Base-by-base conservation (phyloP, 2,113 vertebrate species). In the Sarotherodon lohbergeri region DNA sequence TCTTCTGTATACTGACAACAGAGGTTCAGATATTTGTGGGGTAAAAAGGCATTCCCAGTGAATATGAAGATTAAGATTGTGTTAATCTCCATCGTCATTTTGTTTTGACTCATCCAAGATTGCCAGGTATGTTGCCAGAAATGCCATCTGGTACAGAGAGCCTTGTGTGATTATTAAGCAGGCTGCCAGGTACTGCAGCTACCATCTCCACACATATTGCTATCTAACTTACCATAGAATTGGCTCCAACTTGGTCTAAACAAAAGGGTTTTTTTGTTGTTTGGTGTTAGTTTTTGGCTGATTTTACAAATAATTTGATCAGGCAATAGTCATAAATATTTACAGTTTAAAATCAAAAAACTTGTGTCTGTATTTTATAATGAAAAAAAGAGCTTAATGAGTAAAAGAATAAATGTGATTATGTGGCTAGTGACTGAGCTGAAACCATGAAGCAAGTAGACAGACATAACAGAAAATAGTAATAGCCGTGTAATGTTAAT, bases 61-160 rank as follows among this genome's bases (percentile, higher is more conserved):
- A 90, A 87, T 84, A 80, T 63, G 43, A 84, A 71, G 66, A 88
- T 86, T 84, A 89, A 85, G 83, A 86, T 80, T 79, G 68, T 84
- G 80, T 88, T 90, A 86, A 87, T 73, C 34, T 90, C 89, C 78
- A 83, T 56, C 22, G 48, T 90, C 83, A 87, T 16, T 89, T 83
- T 82, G 78, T 89, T 90, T 91, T 89, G 83, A 82, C 76, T 85
- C 82, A 48, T 90, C 27, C 84, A 68, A 59, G 84, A 80, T 57
- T 46, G 76, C 55, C 66, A 14, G 34, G 66, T 83, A 55, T 29
- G 27, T 83, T 86, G 89, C 90, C 90, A 93, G 80, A 61, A 90
- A 90, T 57, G 55, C 80, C 89, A 92, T 81, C 88, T 94, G 92
- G 87, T 91, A 86, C 80, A 54, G 76, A 43, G 57, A 84, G 80